phyloP scores from a whole-genome alignment of 2,888 invertebrate genomes.

The Meloe dianella region DNA sequence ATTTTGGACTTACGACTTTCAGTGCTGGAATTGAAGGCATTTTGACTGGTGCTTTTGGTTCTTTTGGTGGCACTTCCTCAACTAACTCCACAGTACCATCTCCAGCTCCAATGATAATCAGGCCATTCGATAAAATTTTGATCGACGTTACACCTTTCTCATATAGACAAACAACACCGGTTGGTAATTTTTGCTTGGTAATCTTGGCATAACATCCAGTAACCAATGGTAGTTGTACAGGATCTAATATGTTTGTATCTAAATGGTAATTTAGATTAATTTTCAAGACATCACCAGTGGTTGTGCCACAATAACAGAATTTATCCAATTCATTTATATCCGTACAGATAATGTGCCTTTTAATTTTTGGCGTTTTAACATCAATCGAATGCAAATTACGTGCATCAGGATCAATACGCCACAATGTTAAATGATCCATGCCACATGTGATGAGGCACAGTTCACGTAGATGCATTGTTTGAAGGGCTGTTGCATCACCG shows the following conservation, averaged over 20 bases:
- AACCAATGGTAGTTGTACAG: constrained; percentile 64
- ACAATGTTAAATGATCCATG: constrained; percentile 66
- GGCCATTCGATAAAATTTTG: constrained; percentile 66
- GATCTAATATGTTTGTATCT: constrained; percentile 63
- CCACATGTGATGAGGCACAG: constrained; percentile 73
- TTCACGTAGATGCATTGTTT: constrained; percentile 65
- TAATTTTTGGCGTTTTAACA: constrained; percentile 78
- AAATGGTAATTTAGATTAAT: constrained; percentile 67
- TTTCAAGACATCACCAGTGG: constrained; percentile 76
- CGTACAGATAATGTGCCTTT: constrained; percentile 77
- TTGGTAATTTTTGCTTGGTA: constrained; percentile 60
- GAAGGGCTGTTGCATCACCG: constrained; percentile 54
- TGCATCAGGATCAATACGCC: constrained; percentile 74
- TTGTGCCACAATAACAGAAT: constrained; percentile 83
- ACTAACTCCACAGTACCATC: constrained; percentile 82
- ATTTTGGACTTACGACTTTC: constrained; percentile 58
- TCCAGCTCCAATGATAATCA: constrained; percentile 81
- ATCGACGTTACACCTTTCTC: constrained; percentile 71
- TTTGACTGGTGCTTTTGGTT: constrained; percentile 49
- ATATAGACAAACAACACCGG: constrained; percentile 66
- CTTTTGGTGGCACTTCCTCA: constrained; percentile 55
- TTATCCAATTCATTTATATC: constrained; percentile 74
- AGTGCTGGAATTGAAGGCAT: constrained; percentile 59
- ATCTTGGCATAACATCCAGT: constrained; percentile 67
- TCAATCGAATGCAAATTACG: constrained; percentile 70